A percentile compares a stretch with the other conserved stretches of the same genome.
These are phyloP conservation scores for Montipora capitata DNA, from an alignment of 92 coral and sea anemone species.

Conservation along the genomic window DNA sequence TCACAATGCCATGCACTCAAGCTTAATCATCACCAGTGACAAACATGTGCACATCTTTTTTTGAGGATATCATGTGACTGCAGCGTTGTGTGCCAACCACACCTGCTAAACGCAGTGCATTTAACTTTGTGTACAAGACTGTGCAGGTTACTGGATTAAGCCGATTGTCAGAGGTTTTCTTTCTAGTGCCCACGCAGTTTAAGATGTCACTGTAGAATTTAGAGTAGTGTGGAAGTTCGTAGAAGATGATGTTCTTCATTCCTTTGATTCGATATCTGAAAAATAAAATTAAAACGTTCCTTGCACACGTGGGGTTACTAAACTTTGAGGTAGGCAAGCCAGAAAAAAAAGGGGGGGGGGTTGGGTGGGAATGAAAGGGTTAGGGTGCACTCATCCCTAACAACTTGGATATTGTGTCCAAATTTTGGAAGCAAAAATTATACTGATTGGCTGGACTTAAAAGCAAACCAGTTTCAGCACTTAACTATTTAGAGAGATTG, in stretches of 20 bases:
- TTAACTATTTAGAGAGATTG: no score
- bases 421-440: no score
- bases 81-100: slow-evolving; percentile 91
- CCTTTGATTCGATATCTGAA: slow-evolving; percentile 94
- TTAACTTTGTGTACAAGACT: slow-evolving; percentile 86
- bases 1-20: background rate
- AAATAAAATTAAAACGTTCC: background rate
- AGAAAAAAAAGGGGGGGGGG: no score
- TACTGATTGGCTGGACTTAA: no score
- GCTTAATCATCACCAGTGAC: slow-evolving; percentile 80
- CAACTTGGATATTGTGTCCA: no score
- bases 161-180: slow-evolving; percentile 45
- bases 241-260: slow-evolving; percentile 95
- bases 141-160: slow-evolving; percentile 81
- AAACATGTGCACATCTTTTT: slow-evolving; percentile 90
- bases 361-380: no score
- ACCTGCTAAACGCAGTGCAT: slow-evolving; percentile 78
- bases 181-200: slow-evolving; percentile 83
- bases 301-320: no score
- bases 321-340: no score
- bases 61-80: slow-evolving; percentile 89
- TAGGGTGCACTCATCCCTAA: no score
- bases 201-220: slow-evolving; percentile 94
- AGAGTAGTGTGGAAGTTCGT: slow-evolving; percentile 94
- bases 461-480: no score